Percentiles rank a stretch among this genome's conserved stretches.
Evolutionary conservation across 2,113 vertebrate genomes (phyloP).

Genomic region (Mesocricetus auratus): DNA sequence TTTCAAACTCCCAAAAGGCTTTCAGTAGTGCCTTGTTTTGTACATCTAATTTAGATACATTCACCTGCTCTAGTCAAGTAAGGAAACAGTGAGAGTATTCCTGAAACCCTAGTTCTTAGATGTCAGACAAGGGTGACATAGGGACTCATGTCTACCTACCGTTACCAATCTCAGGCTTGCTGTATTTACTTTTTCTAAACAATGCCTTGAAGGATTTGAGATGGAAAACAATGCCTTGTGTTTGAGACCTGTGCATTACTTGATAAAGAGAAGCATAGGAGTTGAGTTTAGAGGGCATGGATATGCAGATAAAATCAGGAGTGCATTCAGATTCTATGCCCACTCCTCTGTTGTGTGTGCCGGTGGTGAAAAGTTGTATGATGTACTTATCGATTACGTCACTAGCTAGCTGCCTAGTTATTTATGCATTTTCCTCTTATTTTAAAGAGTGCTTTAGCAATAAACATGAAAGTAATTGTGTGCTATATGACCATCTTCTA

Average conservation of each 20-base stretch:
- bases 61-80: background rate
- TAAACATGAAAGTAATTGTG: background rate
- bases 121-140: background rate
- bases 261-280: background rate
- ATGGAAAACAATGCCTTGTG: background rate
- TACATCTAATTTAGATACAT: background rate
- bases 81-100: background rate
- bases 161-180: background rate
- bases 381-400: background rate
- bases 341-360: background rate
- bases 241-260: background rate
- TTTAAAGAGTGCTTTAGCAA: background rate
- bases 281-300: background rate
- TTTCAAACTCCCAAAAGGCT: slow-evolving; percentile 20
- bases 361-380: background rate
- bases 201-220: background rate
- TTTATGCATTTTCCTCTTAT: background rate
- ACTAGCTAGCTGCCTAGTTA: background rate
- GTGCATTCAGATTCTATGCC: background rate
- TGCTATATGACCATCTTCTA: background rate
- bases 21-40: background rate
- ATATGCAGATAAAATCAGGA: background rate
- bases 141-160: background rate
- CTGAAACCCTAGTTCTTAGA: background rate
- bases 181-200: background rate